Conservation (phyloP, 2,113 vertebrate genomes). For the Damaliscus lunatus region DNA sequence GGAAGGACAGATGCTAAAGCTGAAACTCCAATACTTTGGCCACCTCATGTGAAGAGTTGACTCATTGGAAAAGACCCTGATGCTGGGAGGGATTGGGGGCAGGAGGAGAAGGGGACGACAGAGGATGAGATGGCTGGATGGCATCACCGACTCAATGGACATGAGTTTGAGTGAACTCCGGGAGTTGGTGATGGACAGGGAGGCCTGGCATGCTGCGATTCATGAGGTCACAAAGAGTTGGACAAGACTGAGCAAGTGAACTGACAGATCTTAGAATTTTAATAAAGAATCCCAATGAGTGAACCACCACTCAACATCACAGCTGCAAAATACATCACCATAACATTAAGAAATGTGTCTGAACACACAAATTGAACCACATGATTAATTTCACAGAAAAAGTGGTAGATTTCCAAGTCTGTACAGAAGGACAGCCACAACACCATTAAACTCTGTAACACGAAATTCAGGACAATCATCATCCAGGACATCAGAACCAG, state of each 20-base stretch:
- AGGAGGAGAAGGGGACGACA: no score
- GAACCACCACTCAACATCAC: not conserved
- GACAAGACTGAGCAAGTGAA: rapidly evolving
- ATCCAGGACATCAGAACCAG: not conserved
- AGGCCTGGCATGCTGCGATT: rapidly evolving
- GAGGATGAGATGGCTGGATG: no score
- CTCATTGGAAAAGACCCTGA: no score
- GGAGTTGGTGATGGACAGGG: no score
- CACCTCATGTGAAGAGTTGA: no score
- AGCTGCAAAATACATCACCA: not conserved
- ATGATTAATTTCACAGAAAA: constrained; percentile 34
- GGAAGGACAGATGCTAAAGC: not conserved
- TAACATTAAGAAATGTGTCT: not conserved
- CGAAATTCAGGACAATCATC: not conserved
- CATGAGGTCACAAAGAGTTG: no score
- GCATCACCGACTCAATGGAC: no score
- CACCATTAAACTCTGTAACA: not conserved
- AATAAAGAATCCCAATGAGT: not conserved
- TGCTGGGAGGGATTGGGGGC: no score
- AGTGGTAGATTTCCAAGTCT: not conserved
- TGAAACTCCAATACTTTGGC: no score
- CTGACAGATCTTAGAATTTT: not conserved
- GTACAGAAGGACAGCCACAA: not conserved
- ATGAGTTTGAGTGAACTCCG: no score
- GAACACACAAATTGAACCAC: constrained; percentile 32